These are phyloP conservation scores for Nudaria mundana DNA, from an alignment of 2,888 invertebrate species.

Conservation along the genomic window DNA sequence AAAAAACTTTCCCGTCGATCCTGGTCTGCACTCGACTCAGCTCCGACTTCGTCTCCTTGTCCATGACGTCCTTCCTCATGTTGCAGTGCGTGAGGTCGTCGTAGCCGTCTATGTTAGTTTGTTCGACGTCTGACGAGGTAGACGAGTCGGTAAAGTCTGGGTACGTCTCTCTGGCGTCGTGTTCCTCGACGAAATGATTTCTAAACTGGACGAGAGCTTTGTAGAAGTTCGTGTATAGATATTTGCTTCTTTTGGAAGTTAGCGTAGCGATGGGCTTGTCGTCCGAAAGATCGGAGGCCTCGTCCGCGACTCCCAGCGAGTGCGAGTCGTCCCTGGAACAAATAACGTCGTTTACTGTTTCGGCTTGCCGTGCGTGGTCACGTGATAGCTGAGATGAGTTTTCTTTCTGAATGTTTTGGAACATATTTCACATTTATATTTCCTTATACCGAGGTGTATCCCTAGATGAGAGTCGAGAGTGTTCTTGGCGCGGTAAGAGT, in stretches of 20 bases:
- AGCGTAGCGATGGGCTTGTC: slow-evolving; percentile 51
- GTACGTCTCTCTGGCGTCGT: slow-evolving; percentile 27
- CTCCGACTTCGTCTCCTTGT: slow-evolving; percentile 55
- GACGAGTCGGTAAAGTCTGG: slow-evolving; percentile 45
- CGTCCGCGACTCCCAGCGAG: slow-evolving; percentile 11
- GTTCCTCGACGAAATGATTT: slow-evolving; percentile 49
- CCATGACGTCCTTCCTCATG: slow-evolving; percentile 57
- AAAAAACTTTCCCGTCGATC: slow-evolving; percentile 76
- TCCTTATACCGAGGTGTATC: slow-evolving; percentile 53
- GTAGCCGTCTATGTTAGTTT: slow-evolving; percentile 35
- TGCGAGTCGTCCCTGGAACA: slow-evolving; percentile 58
- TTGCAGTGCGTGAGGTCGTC: slow-evolving; percentile 64
- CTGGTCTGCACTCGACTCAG: slow-evolving; percentile 52
- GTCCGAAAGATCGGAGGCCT: slow-evolving; percentile 34
- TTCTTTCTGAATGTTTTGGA: slow-evolving; percentile 55
- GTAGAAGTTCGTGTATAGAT: slow-evolving; percentile 50
- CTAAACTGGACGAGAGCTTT: slow-evolving; percentile 55
- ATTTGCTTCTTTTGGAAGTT: slow-evolving; percentile 32
- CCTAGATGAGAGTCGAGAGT: slow-evolving; percentile 53
- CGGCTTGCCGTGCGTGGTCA: slow-evolving; percentile 50
- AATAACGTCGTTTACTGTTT: slow-evolving; percentile 36
- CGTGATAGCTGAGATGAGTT: slow-evolving; percentile 61
- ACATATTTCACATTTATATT: slow-evolving; percentile 55
- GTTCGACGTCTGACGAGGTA: slow-evolving; percentile 35
- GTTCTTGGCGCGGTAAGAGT: slow-evolving; percentile 52